phyloP scores from a whole-genome alignment of 1,140 invertebrate species.

The Zophobas morio region DNA sequence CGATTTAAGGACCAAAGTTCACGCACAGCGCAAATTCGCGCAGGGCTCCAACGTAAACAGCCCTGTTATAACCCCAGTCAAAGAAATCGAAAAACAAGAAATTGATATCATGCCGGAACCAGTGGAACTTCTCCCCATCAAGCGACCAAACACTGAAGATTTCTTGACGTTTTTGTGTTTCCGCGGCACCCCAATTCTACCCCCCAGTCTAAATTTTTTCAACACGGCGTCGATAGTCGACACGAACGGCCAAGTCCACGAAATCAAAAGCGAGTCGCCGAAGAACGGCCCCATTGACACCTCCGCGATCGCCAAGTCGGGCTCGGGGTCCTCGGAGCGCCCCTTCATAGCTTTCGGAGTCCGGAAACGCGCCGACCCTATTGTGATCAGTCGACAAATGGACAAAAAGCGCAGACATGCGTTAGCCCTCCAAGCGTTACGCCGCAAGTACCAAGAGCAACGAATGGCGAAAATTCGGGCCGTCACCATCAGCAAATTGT shows the following conservation, averaged over 20 bases:
- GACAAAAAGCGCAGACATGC: conserved; percentile 66
- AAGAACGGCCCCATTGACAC: conserved; percentile 64
- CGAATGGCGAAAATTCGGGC: conserved; percentile 72
- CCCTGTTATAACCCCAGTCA: conserved; percentile 72
- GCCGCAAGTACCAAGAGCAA: conserved; percentile 78
- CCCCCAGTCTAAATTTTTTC: conserved; percentile 82
- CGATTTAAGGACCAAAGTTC: conserved; percentile 78
- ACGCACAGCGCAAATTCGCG: conserved; percentile 93
- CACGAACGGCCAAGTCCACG: conserved; percentile 60
- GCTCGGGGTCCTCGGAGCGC: conserved; percentile 59
- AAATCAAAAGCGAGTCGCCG: conserved; percentile 59
- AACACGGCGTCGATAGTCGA: conserved; percentile 69
- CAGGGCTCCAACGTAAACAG: conserved; percentile 79
- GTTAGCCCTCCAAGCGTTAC: conserved; percentile 73
- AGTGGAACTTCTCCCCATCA: conserved; percentile 75
- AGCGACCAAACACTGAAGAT: conserved; percentile 89
- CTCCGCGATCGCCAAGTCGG: conserved; percentile 58
- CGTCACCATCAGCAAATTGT: conserved; percentile 65
- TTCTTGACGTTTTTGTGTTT: conserved; percentile 92
- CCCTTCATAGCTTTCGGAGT: conserved; percentile 71
- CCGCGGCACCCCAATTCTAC: conserved; percentile 83
- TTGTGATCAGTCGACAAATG: conserved; percentile 67
- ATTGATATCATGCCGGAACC: conserved; percentile 66
- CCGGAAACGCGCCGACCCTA: conserved; percentile 70
- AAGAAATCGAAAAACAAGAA: conserved; percentile 73